A percentile compares a stretch with the other conserved stretches of the same genome.
phyloP scores from a whole-genome alignment of 2,797 vertebrate species.

The Pristis pectinata region DNA sequence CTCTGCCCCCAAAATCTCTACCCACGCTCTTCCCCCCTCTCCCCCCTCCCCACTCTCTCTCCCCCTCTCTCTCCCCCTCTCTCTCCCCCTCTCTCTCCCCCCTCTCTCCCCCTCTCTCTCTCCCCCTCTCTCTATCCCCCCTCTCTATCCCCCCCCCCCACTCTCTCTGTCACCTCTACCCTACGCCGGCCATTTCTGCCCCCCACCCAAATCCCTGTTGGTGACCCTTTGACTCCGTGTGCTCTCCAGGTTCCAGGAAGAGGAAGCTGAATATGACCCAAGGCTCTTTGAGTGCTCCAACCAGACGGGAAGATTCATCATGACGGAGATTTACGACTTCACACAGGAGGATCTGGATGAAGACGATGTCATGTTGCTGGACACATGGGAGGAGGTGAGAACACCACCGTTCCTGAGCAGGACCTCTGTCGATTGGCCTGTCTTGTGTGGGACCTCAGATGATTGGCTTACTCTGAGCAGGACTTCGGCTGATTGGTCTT shows the following conservation, averaged over 20 bases:
- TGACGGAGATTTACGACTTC: slow-evolving; percentile 75
- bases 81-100: too few relatives aligned
- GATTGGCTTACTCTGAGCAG: too few relatives aligned
- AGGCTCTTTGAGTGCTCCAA: slow-evolving; percentile 88
- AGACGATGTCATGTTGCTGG: slow-evolving; percentile 83
- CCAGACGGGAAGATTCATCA: slow-evolving; percentile 74
- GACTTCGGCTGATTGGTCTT: too few relatives aligned
- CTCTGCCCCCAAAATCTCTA: too few relatives aligned
- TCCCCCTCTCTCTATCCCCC: not conserved
- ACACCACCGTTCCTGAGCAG: not conserved
- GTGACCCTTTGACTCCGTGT: not conserved
- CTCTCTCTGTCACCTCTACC: not conserved
- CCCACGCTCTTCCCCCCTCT: too few relatives aligned
- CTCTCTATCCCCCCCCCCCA: not conserved
- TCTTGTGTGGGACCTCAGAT: too few relatives aligned
- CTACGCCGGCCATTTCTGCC: not conserved
- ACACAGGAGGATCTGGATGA: slow-evolving; percentile 79
- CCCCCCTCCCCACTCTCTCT: too few relatives aligned
- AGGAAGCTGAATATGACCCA: slow-evolving; percentile 58
- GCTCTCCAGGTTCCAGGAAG: slow-evolving; percentile 65
- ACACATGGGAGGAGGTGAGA: slow-evolving; percentile 87
- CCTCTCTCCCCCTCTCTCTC: not conserved
- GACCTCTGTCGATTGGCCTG: not conserved
- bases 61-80: too few relatives aligned
- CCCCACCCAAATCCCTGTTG: not conserved